phyloP scores from a whole-genome alignment of 2,113 vertebrate species.

The Petromus typicus region DNA sequence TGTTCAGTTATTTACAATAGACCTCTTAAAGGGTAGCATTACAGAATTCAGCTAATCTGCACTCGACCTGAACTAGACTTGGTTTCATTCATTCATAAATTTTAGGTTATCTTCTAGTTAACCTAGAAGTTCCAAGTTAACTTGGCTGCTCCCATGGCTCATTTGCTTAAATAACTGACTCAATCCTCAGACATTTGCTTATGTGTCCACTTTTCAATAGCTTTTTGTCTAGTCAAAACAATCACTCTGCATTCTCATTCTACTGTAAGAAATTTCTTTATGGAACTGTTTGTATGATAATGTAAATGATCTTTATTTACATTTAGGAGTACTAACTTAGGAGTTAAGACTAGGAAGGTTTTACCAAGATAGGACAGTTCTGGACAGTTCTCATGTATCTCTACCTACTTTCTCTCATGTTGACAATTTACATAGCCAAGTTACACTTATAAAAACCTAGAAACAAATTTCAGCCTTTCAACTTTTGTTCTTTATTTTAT shows the following conservation, averaged over 20 bases:
- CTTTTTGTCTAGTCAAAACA: slow-evolving; percentile 21
- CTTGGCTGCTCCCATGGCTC: background rate
- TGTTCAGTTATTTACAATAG: background rate
- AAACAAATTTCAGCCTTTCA: background rate
- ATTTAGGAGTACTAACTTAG: slow-evolving; percentile 55
- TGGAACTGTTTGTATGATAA: background rate
- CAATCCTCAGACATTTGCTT: background rate
- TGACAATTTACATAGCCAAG: background rate
- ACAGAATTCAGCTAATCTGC: background rate
- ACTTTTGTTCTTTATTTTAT: background rate
- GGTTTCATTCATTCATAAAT: background rate
- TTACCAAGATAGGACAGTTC: background rate
- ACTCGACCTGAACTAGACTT: background rate
- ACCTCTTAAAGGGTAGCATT: background rate
- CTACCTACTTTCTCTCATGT: background rate
- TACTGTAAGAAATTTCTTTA: background rate
- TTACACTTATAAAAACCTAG: slow-evolving; percentile 1
- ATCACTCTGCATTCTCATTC: slow-evolving; percentile 3
- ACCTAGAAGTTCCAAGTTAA: no score
- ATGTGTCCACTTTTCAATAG: slow-evolving; percentile 36
- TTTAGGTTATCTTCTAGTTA: background rate
- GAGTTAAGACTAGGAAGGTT: slow-evolving; percentile 7
- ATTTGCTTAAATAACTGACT: slow-evolving; percentile 39
- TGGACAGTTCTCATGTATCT: background rate
- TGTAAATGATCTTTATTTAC: slow-evolving; percentile 30